A percentile compares a stretch with the other conserved stretches of the same genome.
phyloP scores from a whole-genome alignment of 2,888 invertebrate species.

The Tricholauxania praeusta region DNA sequence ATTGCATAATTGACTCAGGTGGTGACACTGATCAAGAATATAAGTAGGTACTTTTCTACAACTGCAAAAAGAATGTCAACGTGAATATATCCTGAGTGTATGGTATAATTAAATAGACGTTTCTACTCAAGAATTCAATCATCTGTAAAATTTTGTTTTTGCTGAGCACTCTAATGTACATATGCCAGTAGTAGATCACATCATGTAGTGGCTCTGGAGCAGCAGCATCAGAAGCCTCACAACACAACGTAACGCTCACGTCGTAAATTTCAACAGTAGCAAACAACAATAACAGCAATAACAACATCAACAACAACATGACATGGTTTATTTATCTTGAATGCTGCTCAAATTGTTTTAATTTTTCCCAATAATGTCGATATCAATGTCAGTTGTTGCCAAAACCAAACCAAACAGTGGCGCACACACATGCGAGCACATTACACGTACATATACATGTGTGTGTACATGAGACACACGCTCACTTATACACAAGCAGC shows the following conservation, averaged over 20 bases:
- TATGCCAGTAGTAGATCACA: too few relatives aligned
- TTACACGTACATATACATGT: slow-evolving; percentile 1
- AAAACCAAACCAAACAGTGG: background rate
- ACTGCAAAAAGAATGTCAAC: too few relatives aligned
- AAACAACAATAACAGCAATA: slow-evolving; percentile 26
- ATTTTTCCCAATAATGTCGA: slow-evolving; percentile 40
- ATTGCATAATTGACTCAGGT: too few relatives aligned
- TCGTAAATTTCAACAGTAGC: slow-evolving; percentile 25
- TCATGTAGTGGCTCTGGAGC: background rate
- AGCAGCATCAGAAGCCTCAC: background rate
- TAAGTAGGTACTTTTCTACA: too few relatives aligned
- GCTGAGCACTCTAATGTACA: too few relatives aligned
- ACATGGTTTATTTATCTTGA: slow-evolving; percentile 61
- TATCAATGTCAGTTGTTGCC: slow-evolving; percentile 39
- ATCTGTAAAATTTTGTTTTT: too few relatives aligned
- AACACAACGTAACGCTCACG: slow-evolving; percentile 12
- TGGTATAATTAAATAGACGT: too few relatives aligned
- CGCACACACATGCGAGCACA: background rate
- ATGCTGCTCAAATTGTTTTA: slow-evolving; percentile 32
- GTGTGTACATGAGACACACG: background rate
- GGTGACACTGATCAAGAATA: too few relatives aligned
- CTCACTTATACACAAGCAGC: slow-evolving; percentile 51
- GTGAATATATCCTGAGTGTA: too few relatives aligned
- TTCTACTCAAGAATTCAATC: too few relatives aligned
- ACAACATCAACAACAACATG: slow-evolving; percentile 53